Evolutionary conservation across 1,140 invertebrate genomes (phyloP).

Genomic region (Calosoma granatense): DNA sequence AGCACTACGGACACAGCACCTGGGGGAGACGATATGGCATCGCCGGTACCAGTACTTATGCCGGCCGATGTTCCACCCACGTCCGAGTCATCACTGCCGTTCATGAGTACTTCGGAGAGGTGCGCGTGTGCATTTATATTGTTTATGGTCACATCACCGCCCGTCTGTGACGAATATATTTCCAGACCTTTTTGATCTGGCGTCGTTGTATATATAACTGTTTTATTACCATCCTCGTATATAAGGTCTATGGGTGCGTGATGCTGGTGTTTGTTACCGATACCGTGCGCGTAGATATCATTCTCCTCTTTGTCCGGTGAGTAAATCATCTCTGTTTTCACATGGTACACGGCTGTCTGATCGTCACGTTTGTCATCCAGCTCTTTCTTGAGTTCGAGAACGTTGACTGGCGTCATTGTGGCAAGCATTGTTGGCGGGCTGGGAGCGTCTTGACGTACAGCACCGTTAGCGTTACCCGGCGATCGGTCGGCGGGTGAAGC

Average conservation of each 20-base stretch:
- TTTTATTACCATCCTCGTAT: slow-evolving; percentile 71
- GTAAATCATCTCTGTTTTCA: slow-evolving; percentile 39
- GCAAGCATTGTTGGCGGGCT: slow-evolving; percentile 59
- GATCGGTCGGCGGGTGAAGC: slow-evolving; percentile 29
- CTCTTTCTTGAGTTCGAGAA: slow-evolving; percentile 50
- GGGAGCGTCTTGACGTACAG: slow-evolving; percentile 31
- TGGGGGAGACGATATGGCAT: slow-evolving; percentile 34
- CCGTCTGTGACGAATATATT: slow-evolving; percentile 38
- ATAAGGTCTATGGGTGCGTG: slow-evolving; percentile 65
- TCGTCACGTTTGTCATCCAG: slow-evolving; percentile 40
- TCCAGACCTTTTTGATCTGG: slow-evolving; percentile 37
- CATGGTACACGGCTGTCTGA: slow-evolving; percentile 45
- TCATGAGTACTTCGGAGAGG: slow-evolving; percentile 38
- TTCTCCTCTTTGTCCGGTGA: slow-evolving; percentile 43
- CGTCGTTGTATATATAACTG: slow-evolving; percentile 66
- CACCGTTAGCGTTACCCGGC: slow-evolving; percentile 11
- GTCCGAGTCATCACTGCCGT: slow-evolving; percentile 29
- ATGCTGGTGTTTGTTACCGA: slow-evolving; percentile 53
- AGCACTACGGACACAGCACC: slow-evolving; percentile 31
- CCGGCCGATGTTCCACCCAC: slow-evolving; percentile 27
- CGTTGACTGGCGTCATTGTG: slow-evolving; percentile 64
- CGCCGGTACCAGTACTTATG: slow-evolving; percentile 29
- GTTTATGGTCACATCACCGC: slow-evolving; percentile 36
- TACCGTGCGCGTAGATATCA: slow-evolving; percentile 44
- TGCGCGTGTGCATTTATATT: slow-evolving; percentile 38